Evolutionary conservation across 2,797 vertebrate genomes (phyloP), one percentile per base, ranked within the genome.

Genomic region (Margarornis squamiger): DNA sequence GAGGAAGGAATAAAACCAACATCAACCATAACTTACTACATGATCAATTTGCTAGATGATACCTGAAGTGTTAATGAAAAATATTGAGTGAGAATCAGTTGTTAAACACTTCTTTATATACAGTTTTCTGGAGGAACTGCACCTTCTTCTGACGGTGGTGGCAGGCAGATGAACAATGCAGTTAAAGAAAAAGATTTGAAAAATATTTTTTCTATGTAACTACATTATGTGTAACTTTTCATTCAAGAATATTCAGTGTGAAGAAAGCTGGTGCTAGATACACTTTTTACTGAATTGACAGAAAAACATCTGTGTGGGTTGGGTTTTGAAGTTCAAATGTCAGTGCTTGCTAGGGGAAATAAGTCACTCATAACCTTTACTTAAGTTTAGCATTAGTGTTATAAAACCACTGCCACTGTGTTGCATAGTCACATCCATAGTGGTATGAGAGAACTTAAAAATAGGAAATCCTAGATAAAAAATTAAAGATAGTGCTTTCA

Each of bases 251-350:
- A 74, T 36, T 62, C 12, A 27, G 3, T 1, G 0, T 63, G 36
- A 71, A 90, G n/a, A 51, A 74, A 73, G 17, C 5, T 76, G n/a
- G 5, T 57, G 19, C 10, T 61, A 51, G 55, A 75, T 30, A 59
- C 6, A 8, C 6, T 62, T 93, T 76, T 54, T 30, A 58, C 23
- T 66, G 72, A 82, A 65, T 3, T 66, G 43, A 36, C 51, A 73
- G 73, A 66, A 43, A 62, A 83, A 0, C 39, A 36, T 68, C 15
- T 46, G 7, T 52, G 34, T 66, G 48, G 3, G 6, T 77, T 86
- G 36, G 3, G 27, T 62, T 92, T 88, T 75, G 18, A 23, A 70
- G 79, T 76, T 93, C 76, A 92, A 46, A 76, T 76, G 36, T 71
- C 54, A 89, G 4, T 72, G 2, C 8, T 74, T 86, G 14, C 61